phyloP scores from a whole-genome alignment of 2,113 vertebrate genomes.

The Bucco capensis region DNA sequence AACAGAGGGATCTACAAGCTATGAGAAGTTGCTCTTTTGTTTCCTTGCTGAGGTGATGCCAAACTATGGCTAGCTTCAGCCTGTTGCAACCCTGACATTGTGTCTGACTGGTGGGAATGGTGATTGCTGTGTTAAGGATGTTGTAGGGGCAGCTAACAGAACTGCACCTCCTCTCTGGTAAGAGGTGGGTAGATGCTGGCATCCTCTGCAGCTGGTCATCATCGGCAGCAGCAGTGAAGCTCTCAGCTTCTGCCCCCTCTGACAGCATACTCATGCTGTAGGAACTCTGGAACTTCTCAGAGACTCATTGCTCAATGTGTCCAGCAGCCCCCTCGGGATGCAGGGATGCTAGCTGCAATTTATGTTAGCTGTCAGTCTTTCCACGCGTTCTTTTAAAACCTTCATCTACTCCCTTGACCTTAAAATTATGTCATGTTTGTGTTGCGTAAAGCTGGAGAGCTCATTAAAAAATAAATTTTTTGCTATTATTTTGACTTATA shows the following conservation, averaged over 20 bases:
- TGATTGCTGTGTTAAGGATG: not conserved
- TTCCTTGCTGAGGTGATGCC: not conserved
- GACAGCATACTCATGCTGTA: rapidly evolving
- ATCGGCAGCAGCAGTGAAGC: not conserved
- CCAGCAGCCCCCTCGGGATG: not conserved
- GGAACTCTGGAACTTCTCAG: not conserved
- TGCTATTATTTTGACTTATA: not conserved
- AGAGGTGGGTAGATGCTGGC: not conserved
- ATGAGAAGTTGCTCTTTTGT: not conserved
- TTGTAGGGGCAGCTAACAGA: rapidly evolving
- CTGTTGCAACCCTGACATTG: not conserved
- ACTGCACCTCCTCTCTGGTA: not conserved
- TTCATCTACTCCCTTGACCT: not conserved
- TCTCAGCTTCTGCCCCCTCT: not conserved
- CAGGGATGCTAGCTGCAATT: rapidly evolving
- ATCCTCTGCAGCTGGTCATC: not conserved
- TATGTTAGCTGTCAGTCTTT: not conserved
- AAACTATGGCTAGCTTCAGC: not conserved
- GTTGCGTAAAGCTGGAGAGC: not conserved
- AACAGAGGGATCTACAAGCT: not conserved
- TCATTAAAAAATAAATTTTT: not conserved
- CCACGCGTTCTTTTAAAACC: not conserved
- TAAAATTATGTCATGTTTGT: not conserved
- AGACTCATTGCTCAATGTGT: not conserved
- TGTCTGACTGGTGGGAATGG: not conserved